Evolutionary conservation across 2,888 invertebrate species (phyloP), one percentile per base, ranked within the genome.

Genomic region (Trichogramma dendrolimi): DNA sequence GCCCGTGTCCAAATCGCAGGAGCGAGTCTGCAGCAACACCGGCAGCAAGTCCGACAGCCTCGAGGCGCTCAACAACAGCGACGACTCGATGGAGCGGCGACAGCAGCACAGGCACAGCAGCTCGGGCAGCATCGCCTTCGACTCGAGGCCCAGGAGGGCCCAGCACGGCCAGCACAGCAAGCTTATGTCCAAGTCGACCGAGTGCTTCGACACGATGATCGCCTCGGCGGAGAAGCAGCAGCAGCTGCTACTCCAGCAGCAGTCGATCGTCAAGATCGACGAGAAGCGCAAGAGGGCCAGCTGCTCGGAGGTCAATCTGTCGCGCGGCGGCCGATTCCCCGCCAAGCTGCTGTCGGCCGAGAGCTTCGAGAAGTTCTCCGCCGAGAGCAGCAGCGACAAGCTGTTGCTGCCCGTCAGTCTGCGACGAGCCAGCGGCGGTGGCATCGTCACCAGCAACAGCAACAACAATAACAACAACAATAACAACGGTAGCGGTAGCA

Each of bases 181-280:
- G 61, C 55, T 69, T 42, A 73, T 76, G 51, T 79, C 78, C 4
- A 79, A 77, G 62, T 79, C 79, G 0, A 74, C 77, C 41, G 79
- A 79, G 56, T 78, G 69, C 61, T 78, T 79, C 60, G 76, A 75
- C 5, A 38, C 57, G 14, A 57, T 51, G 27, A 27, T 27, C 27
- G 27, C 4, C 43, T 67, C 0, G 63, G 72, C 8, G 72, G 27
- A 27, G 27, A 2, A 56, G 41, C 58, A 61, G 58, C 66, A 65
- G 38, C 58, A 47, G 39, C 52, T 54, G 11, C 67, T 64, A 14
- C n/a, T 7, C 8, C 46, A 46, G n/a, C n/a, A 10, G n/a, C 4
- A 5, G 27, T n/a, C 6, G 2, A 48, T 46, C 8, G 64, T 63
- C 7, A 64, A 62, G 10, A 60, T 60, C 2, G 70, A 69, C 4